A percentile compares a stretch with the other conserved stretches of the same genome.
These are phyloP conservation scores for Centrocercus urophasianus DNA, from an alignment of 2,113 vertebrate species.

Conservation along the genomic window DNA sequence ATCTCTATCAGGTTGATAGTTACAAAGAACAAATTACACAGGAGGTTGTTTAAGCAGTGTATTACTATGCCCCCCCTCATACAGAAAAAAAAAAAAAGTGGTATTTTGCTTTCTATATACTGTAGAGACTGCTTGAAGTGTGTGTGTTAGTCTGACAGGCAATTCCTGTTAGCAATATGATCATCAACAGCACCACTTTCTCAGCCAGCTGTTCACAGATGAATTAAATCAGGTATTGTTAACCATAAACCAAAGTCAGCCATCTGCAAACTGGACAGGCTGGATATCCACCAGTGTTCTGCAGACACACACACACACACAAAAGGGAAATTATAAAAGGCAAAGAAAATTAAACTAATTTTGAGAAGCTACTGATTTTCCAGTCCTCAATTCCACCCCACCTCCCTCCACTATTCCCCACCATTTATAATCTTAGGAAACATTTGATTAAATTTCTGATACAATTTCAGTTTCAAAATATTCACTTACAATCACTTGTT, in stretches of 20 bases:
- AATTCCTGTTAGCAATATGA: neutral
- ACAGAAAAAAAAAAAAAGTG: neutral
- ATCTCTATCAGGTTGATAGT: fast-evolving
- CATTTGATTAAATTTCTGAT: neutral
- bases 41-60: neutral
- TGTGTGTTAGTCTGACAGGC: neutral
- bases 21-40: neutral
- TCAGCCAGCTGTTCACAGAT: neutral
- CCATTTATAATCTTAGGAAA: neutral
- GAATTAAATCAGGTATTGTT: neutral
- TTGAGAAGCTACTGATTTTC: neutral
- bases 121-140: neutral
- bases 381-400: neutral
- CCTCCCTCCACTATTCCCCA: neutral
- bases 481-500: neutral
- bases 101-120: neutral
- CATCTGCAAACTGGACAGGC: neutral
- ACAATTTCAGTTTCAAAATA: neutral
- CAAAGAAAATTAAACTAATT: neutral
- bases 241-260: neutral
- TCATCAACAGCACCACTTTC: neutral
- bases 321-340: neutral
- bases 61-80: neutral
- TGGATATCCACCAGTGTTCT: neutral
- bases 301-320: neutral